Conservation (phyloP, 2,113 vertebrate genomes). For the Crotalus viridis region DNA sequence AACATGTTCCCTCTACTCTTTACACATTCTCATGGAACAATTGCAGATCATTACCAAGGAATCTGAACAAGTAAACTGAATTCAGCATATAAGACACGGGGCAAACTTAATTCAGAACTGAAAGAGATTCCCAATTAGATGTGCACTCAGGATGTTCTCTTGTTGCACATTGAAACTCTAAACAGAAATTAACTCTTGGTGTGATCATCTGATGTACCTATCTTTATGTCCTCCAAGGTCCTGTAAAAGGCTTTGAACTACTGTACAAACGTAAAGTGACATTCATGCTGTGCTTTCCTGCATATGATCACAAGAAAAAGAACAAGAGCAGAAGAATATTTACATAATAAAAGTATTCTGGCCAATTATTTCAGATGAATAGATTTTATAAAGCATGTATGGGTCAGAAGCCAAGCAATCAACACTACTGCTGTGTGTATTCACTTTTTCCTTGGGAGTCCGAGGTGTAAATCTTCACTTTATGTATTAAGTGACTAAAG, state of each 20-base stretch:
- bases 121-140: background rate
- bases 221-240: background rate
- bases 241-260: background rate
- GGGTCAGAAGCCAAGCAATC: background rate
- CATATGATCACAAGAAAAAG: background rate
- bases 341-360: background rate
- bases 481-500: conserved; percentile 10
- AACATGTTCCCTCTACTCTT: background rate
- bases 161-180: background rate
- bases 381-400: background rate
- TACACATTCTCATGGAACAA: background rate
- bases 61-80: background rate
- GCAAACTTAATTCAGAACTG: background rate
- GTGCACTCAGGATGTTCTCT: background rate
- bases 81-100: background rate
- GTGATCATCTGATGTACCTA: background rate
- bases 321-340: background rate
- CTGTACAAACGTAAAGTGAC: background rate
- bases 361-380: background rate
- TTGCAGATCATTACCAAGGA: background rate
- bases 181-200: background rate
- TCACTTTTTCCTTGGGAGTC: background rate
- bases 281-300: background rate
- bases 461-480: background rate
- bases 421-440: background rate